Conservation (phyloP, 2,113 vertebrate genomes). For the Gymnorhina tibicen region DNA sequence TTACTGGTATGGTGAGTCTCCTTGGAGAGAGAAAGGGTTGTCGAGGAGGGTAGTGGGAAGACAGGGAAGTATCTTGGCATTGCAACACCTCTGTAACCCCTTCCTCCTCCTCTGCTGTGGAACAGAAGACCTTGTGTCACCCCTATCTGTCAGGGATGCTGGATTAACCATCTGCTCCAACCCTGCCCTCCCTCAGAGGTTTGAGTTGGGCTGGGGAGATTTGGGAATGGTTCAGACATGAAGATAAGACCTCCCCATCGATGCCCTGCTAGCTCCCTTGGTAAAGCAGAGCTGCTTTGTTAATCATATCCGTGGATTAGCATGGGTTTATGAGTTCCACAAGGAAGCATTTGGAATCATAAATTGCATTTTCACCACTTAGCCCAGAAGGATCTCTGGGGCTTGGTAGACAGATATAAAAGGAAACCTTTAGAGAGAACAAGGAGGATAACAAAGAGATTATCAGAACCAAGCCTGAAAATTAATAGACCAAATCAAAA, state of each 20-base stretch:
- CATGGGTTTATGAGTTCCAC: background rate
- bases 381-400: background rate
- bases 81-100: background rate
- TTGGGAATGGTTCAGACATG: background rate
- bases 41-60: background rate
- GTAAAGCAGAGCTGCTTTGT: background rate
- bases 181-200: background rate
- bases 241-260: background rate
- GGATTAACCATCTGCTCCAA: background rate
- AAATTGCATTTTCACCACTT: background rate
- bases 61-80: background rate
- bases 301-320: background rate
- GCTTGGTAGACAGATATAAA: background rate
- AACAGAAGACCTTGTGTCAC: background rate
- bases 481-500: slow-evolving; percentile 48
- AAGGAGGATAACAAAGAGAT: slow-evolving; percentile 9
- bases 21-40: background rate
- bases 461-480: background rate
- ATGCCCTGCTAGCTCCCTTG: background rate
- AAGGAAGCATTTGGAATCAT: background rate
- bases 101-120: background rate
- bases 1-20: background rate
- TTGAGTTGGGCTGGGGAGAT: background rate
- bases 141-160: background rate
- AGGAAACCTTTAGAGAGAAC: slow-evolving; percentile 28